A percentile compares a stretch with the other conserved stretches of the same genome.
phyloP scores from a whole-genome alignment of 2,113 vertebrate genomes.

The Neofelis nebulosa region DNA sequence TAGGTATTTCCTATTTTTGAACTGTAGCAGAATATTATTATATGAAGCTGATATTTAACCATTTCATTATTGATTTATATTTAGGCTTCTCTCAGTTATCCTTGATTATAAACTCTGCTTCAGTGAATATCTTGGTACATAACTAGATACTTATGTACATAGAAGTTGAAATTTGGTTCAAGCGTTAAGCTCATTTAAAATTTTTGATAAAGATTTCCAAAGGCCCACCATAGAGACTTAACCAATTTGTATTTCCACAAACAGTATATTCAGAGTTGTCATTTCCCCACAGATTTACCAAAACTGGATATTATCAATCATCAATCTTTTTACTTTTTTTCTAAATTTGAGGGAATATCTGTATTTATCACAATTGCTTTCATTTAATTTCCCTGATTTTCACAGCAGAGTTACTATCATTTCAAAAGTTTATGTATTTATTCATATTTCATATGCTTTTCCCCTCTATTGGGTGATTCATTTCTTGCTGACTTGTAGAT shows the following conservation, averaged over 20 bases:
- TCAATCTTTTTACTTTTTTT: neutral
- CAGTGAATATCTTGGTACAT: neutral
- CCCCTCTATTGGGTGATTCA: neutral
- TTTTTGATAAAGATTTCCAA: neutral
- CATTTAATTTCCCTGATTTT: neutral
- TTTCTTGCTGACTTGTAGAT: neutral
- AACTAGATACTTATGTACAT: neutral
- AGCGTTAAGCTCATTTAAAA: neutral
- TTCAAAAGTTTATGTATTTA: neutral
- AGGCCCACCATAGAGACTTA: neutral
- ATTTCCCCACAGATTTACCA: neutral
- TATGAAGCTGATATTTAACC: neutral
- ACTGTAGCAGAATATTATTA: neutral
- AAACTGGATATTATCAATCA: neutral
- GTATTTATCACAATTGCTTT: neutral
- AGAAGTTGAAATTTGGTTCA: neutral
- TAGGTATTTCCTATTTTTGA: neutral
- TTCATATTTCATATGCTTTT: neutral
- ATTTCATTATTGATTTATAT: neutral
- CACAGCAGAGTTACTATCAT: neutral
- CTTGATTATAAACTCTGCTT: neutral
- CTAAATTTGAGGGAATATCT: neutral
- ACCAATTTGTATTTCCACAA: neutral
- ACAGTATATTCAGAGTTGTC: neutral
- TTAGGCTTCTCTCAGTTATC: neutral